These are phyloP conservation scores for Parthenolecanium corni DNA, from an alignment of 2,888 invertebrate species.

Conservation along the genomic window DNA sequence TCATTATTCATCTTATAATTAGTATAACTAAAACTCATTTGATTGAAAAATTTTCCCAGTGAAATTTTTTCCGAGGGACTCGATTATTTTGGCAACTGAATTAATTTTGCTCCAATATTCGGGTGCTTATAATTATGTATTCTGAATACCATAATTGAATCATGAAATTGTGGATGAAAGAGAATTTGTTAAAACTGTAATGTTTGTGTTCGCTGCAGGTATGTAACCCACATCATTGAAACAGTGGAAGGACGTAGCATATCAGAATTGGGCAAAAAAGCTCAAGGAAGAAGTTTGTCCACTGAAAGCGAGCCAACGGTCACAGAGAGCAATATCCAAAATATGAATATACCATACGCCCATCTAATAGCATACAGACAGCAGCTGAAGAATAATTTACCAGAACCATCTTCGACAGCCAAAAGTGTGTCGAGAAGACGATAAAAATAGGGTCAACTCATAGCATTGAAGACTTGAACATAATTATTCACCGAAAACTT, in stretches of 20 bases:
- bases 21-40: too few species aligned
- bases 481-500: too few species aligned
- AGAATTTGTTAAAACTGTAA: too few species aligned
- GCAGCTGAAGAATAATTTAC: background rate
- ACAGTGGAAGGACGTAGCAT: constrained; percentile 5
- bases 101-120: too few species aligned
- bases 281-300: background rate
- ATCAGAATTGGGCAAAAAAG: background rate
- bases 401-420: background rate
- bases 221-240: constrained; percentile 10
- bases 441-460: background rate
- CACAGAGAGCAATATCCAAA: background rate
- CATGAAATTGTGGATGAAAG: too few species aligned
- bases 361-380: constrained; percentile 14
- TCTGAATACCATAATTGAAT: too few species aligned
- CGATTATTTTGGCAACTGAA: too few species aligned
- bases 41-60: too few species aligned
- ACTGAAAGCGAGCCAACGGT: background rate
- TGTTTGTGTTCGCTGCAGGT: background rate
- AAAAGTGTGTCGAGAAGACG: background rate
- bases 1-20: too few species aligned
- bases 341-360: constrained; percentile 18
- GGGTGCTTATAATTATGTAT: too few species aligned
- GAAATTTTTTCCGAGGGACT: too few species aligned
- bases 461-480: too few species aligned